phyloP scores from a whole-genome alignment of 2,888 invertebrate species.

The Leptothorax acervorum region DNA sequence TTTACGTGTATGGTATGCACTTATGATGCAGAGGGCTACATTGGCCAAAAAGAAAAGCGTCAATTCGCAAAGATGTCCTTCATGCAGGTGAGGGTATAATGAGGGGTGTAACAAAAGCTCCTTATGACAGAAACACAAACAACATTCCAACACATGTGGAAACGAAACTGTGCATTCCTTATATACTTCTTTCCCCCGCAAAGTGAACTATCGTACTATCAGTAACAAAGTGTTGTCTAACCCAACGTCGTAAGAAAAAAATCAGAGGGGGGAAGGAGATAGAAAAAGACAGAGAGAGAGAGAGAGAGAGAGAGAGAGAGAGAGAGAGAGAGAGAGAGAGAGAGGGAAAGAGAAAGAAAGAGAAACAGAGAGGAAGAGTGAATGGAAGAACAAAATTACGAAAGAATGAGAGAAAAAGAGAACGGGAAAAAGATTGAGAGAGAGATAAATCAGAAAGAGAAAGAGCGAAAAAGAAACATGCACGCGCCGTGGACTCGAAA shows the following conservation, averaged over 20 bases:
- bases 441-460: constrained; percentile 36
- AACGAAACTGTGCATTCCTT: constrained; percentile 76
- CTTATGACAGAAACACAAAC: constrained; percentile 76
- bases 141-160: constrained; percentile 77
- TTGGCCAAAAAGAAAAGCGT: constrained; percentile 73
- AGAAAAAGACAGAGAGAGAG: background rate
- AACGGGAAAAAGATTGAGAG: constrained; percentile 25
- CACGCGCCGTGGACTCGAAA: constrained; percentile 77
- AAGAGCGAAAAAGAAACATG: constrained; percentile 67
- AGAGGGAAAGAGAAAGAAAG: background rate
- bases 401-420: constrained; percentile 32
- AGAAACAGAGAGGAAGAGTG: constrained; percentile 18
- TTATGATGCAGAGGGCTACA: constrained; percentile 69
- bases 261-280: background rate
- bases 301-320: background rate
- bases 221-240: constrained; percentile 33
- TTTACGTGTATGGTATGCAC: constrained; percentile 62
- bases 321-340: constrained; percentile 4
- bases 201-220: constrained; percentile 48
- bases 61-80: constrained; percentile 78
- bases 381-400: constrained; percentile 23
- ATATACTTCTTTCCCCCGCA: constrained; percentile 27
- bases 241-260: constrained; percentile 19
- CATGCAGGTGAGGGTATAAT: constrained; percentile 83
- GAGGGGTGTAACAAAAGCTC: constrained; percentile 78